Evolutionary conservation across 1,140 invertebrate genomes (phyloP), one percentile per base, ranked within the genome.

Genomic region (Lepidostoma basale): DNA sequence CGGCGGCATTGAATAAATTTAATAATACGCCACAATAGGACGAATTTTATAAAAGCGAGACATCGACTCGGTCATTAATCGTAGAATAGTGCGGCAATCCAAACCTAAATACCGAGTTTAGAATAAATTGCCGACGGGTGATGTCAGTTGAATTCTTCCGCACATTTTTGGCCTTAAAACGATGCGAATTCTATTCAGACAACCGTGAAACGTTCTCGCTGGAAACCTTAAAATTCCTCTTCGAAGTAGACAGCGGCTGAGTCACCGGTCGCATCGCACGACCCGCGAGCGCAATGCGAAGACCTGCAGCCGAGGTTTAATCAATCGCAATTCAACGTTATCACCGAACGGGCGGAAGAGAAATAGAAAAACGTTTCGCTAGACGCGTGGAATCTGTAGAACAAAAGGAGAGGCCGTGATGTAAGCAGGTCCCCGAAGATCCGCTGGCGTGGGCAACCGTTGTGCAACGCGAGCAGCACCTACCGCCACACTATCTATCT

Each of bases 161-260:
- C 52, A 56, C 20, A 56, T 56, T 56, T 56, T 56, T 30, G 52
- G 30, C 28, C 36, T 56, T 36, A 60, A 60, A 25, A 20, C 56
- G 56, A 20, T 25, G 56, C 42, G 42, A 60, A 60, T 60, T 16
- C 18, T 40, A 60, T 40, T 60, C 56, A 60, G 56, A 60, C 56
- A 60, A 42, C 56, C 56, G 56, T 60, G 39, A 60, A 60, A 28
- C 56, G 56, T 60, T 60, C 56, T 60, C 62, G 52, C 52, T 49
- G 20, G 62, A 64, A 64, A 64, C 62, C 62, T 64, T 64, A 64
- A 52, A 64, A 64, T 64, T 64, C 62, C 45, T 28, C 39, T 26
- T 25, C 26, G 20, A 25, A 26, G 54, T 59, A 59, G 9, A 39
- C 18, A 10, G 20, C 12, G 56, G 33, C 56, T 60, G 56, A 60